phyloP scores from a whole-genome alignment of 2,888 invertebrate species.

The Epistrophella euchroma region DNA sequence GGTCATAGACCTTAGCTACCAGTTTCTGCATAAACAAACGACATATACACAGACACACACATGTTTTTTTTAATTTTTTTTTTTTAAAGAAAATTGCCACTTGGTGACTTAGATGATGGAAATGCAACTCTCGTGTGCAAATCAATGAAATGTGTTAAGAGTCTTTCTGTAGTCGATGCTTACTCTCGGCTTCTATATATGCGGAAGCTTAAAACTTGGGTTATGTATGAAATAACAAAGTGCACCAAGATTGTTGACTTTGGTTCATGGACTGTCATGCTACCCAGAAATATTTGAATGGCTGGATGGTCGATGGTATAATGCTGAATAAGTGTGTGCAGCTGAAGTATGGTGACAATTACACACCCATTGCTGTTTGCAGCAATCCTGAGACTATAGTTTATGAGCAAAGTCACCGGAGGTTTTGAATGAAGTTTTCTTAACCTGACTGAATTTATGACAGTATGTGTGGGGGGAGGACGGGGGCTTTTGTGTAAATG shows the following conservation, averaged over 20 bases:
- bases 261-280: conserved; percentile 50
- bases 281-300: conserved; percentile 42
- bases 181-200: conserved; percentile 51
- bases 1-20: conserved; percentile 69
- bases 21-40: conserved; percentile 47
- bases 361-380: conserved; percentile 1
- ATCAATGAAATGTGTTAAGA: conserved; percentile 50
- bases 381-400: conserved; percentile 18
- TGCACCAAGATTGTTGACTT: conserved; percentile 63
- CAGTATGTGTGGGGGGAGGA: background rate
- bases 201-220: conserved; percentile 60
- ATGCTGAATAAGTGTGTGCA: background rate
- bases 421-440: conserved; percentile 3
- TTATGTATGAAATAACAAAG: conserved; percentile 51
- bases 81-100: conserved; percentile 25
- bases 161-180: background rate
- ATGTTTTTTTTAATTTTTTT: background rate
- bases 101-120: conserved; percentile 52
- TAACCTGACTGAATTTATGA: conserved; percentile 24
- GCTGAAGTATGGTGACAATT: conserved; percentile 51
- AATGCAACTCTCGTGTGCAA: conserved; percentile 55
- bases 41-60: conserved; percentile 3
- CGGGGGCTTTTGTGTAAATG: background rate
- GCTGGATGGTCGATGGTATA: conserved; percentile 23
- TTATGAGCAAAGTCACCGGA: conserved; percentile 4